These are phyloP conservation scores for Anastatus disparis DNA, from an alignment of 1,140 invertebrate genomes.

Conservation along the genomic window DNA sequence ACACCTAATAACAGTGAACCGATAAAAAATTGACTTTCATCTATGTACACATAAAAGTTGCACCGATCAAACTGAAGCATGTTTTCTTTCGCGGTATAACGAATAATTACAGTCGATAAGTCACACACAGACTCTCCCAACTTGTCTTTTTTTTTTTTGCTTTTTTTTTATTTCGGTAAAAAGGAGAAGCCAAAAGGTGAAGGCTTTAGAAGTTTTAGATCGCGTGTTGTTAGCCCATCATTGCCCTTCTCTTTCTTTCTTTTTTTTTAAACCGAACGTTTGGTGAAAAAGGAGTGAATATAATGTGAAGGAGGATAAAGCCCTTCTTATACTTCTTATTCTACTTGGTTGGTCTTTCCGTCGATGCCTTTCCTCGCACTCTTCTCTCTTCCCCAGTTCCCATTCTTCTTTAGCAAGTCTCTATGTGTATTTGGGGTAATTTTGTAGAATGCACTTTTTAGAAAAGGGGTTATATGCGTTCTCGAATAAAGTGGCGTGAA, in stretches of 20 bases:
- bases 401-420: neutral
- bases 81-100: conserved; percentile 21
- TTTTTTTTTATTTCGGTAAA: no score
- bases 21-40: conserved; percentile 24
- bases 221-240: conserved; percentile 35
- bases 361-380: neutral
- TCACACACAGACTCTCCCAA: conserved; percentile 10
- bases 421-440: neutral
- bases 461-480: neutral
- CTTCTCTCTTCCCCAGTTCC: no score
- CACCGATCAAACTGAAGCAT: conserved; percentile 2
- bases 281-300: no score
- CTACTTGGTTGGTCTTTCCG: neutral
- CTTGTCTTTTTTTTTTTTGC: neutral
- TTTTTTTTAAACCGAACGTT: conserved; percentile 1
- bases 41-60: neutral
- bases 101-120: conserved; percentile 40
- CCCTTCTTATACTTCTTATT: neutral
- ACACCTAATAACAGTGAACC: conserved; percentile 16
- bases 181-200: neutral
- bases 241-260: neutral
- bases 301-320: conserved; percentile 9
- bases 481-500: no score
- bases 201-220: conserved; percentile 23
- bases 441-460: neutral